phyloP scores from a whole-genome alignment of 2,797 vertebrate species.

The Columba guinea region DNA sequence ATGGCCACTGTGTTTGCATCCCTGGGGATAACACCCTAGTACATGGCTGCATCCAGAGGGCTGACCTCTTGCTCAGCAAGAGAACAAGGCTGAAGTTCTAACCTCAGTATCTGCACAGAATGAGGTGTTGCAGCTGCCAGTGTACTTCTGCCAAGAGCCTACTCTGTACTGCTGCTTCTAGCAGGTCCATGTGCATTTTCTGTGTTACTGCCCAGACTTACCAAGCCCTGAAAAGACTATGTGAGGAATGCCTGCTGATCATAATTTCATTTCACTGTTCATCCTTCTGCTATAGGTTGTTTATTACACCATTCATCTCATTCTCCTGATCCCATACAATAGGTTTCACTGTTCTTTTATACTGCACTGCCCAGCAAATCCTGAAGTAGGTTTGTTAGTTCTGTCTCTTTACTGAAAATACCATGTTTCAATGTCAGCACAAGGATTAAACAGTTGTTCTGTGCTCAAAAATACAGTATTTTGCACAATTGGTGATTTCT shows the following conservation, averaged over 20 bases:
- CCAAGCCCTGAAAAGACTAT: background rate
- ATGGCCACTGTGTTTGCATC: background rate
- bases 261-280: background rate
- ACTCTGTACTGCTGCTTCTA: background rate
- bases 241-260: background rate
- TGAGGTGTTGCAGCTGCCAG: background rate
- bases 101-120: background rate
- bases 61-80: background rate
- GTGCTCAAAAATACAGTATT: background rate
- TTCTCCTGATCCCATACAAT: background rate
- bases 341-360: background rate
- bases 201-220: background rate
- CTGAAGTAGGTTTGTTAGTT: background rate
- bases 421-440: background rate
- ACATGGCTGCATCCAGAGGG: background rate
- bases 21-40: background rate
- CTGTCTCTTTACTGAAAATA: background rate
- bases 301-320: background rate
- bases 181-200: background rate
- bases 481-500: background rate
- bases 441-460: background rate
- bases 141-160: background rate
- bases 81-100: background rate
- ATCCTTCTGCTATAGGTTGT: background rate
- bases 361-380: background rate